A percentile compares a stretch with the other conserved stretches of the same genome.
Evolutionary conservation across 2,113 vertebrate species (phyloP).

Genomic region (Porphyrio hochstetteri): DNA sequence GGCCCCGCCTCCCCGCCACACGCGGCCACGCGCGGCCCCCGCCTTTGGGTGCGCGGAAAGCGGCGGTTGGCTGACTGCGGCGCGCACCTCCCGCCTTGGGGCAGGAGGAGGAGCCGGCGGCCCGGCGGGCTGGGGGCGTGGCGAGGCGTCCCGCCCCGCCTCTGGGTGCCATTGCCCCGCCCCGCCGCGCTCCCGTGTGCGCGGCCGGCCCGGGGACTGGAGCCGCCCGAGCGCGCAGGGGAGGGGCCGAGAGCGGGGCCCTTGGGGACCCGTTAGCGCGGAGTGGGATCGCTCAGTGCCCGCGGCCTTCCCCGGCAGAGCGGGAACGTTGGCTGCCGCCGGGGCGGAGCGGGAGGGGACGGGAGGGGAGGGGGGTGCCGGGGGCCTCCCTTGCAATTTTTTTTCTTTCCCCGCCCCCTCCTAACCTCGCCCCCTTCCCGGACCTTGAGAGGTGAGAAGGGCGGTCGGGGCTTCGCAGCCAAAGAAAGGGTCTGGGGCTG

Average conservation of each 20-base stretch:
- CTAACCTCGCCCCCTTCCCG: background rate
- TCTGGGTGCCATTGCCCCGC: no score
- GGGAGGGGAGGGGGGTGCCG: background rate
- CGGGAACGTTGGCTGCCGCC: background rate
- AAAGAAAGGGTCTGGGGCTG: background rate
- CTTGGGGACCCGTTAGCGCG: background rate
- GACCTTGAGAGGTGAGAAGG: slow-evolving; percentile 1
- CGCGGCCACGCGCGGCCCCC: background rate
- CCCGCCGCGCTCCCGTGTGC: background rate
- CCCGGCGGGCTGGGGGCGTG: background rate
- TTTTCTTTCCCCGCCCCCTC: background rate
- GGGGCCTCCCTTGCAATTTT: background rate
- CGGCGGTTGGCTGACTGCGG: background rate
- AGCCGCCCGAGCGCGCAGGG: background rate
- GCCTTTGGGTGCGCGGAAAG: background rate
- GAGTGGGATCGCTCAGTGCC: background rate
- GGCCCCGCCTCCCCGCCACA: background rate
- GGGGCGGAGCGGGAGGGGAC: background rate
- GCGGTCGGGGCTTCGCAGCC: background rate
- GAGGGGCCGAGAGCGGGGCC: background rate
- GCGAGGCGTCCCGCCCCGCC: background rate
- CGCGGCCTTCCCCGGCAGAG: background rate
- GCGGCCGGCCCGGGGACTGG: background rate
- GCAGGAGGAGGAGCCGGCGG: background rate
- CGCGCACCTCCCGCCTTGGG: background rate